phyloP scores from a whole-genome alignment of 2,888 invertebrate species.

The Fragum fragum region DNA sequence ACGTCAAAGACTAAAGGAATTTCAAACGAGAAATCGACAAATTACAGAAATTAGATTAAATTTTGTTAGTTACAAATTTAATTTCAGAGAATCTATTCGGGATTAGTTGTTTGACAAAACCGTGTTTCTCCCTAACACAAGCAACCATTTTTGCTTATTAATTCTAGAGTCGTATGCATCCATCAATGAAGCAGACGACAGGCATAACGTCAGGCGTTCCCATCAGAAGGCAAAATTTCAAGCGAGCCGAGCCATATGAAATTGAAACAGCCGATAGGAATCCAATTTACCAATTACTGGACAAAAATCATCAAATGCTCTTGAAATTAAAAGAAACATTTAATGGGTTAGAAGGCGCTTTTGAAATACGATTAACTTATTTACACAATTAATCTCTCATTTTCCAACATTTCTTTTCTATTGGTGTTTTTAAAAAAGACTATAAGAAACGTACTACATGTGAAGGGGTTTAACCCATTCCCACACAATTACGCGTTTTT shows the following conservation, averaged over 20 bases:
- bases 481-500: too few species aligned
- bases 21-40: not conserved
- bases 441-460: too few species aligned
- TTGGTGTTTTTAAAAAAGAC: too few species aligned
- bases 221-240: not conserved
- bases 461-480: too few species aligned
- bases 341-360: too few species aligned
- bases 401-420: too few species aligned
- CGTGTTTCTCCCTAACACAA: not conserved
- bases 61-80: not conserved
- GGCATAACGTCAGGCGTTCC: not conserved
- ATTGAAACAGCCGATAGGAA: not conserved
- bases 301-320: too few species aligned
- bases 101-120: not conserved
- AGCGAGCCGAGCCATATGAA: not conserved
- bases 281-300: too few species aligned
- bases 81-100: not conserved
- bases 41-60: not conserved
- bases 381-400: too few species aligned
- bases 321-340: too few species aligned
- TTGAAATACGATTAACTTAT: too few species aligned
- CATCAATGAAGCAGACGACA: slow-evolving; percentile 23
- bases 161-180: slow-evolving; percentile 11
- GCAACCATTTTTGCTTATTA: not conserved
- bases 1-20: not conserved